Base-by-base conservation (phyloP, 1,140 invertebrate species). In the Drosophila biarmipes region DNA sequence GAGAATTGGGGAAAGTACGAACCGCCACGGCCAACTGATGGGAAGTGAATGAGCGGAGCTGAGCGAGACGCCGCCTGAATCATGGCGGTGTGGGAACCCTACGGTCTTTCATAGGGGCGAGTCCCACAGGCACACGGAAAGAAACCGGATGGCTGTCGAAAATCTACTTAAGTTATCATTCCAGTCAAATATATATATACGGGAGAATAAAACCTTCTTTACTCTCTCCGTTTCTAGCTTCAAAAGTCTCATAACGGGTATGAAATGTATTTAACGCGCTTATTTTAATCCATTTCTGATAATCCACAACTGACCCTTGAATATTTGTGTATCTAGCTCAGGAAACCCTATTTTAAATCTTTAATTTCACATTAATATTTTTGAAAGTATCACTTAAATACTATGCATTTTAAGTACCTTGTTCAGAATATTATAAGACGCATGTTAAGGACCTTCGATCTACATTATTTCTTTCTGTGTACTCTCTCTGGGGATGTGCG, bases 11-110 rank as follows among this genome's bases (percentile, higher is more conserved):
- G 46, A 67, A 67, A 53, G 46, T 24, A 59, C 61, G 53, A 78
- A 87, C 82, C 66, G 75, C 73, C 58, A 55, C 71, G 55, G 71
- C 37, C 78, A 78, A 89, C 71, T 53, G 78, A 76, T 89, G 57
- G 69, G 37, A 72, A 71, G 66, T 66, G 64, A 86, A 80, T 86
- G 82, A 73, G 66, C 53, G 40, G 54, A 69, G 46, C 62, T 27
- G 53, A 52, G 54, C 48, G 46, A 64, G 58, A 52, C 56, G 79
- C 61, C 45, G 81, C 53, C 78, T 87, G 74, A 82, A 75, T 86
- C 81, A 87, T 74, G 68, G 73, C 54, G 80, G 45, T 78, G 49
- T 56, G 56, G 58, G 15, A 43, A 46, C 73, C 75, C 80, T 46
- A 45, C 66, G 49, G 75, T 66, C 42, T 62, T 77, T 67, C 34